Conservation (phyloP, 2,797 vertebrate species). For the Pseudocheirus occidentalis region DNA sequence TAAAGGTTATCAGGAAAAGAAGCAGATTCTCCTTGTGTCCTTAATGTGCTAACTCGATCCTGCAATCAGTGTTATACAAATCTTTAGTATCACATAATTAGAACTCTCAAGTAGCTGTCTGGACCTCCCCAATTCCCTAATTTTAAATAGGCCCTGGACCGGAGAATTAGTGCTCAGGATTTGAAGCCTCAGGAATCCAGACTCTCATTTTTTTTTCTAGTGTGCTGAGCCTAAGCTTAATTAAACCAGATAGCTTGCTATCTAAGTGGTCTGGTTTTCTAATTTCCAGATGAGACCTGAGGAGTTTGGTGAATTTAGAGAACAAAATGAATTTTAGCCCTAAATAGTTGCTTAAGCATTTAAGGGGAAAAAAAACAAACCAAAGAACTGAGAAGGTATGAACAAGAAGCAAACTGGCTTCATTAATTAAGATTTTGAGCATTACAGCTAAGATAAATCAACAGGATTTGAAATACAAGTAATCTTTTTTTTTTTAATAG, state of each 20-base stretch:
- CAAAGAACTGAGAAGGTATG: not conserved
- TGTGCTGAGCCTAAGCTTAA: not conserved
- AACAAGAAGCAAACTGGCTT: not conserved
- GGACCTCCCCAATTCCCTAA: not conserved
- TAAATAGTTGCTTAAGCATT: not conserved
- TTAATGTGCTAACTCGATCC: not conserved
- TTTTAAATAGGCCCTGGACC: not conserved
- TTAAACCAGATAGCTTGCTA: not conserved
- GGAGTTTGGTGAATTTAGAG: not conserved
- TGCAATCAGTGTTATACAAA: not conserved
- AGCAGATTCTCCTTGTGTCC: not conserved
- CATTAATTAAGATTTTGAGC: not conserved
- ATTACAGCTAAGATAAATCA: not conserved
- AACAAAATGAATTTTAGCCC: not conserved
- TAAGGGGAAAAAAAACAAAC: not conserved
- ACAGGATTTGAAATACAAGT: not conserved
- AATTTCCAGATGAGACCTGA: not conserved
- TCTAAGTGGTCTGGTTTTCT: not conserved
- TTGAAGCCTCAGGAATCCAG: not conserved
- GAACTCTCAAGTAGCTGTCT: not conserved
- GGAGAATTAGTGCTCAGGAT: too few relatives aligned
- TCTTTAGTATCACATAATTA: not conserved
- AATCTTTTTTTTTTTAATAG: not conserved
- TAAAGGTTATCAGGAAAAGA: not conserved
- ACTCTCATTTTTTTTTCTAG: not conserved